Conservation (phyloP, 2,113 vertebrate genomes). For the Oceanodroma tethys region DNA sequence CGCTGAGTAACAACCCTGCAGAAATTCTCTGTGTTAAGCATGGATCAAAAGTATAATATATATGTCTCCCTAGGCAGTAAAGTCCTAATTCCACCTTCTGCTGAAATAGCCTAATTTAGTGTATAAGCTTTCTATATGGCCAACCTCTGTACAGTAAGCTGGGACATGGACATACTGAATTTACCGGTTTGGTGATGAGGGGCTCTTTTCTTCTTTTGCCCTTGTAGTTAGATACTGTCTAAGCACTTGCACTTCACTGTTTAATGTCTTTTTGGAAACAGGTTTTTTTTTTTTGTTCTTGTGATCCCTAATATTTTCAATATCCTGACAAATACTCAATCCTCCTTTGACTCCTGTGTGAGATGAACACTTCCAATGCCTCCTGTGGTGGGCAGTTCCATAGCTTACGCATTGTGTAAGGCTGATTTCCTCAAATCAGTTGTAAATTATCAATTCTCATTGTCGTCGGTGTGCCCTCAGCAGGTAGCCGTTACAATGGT, state of each 20-base stretch:
- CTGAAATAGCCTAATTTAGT: background rate
- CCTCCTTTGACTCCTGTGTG: background rate
- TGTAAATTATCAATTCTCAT: background rate
- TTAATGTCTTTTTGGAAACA: background rate
- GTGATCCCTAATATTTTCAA: background rate
- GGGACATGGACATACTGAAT: background rate
- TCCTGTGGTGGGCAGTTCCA: background rate
- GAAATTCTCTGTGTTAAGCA: background rate
- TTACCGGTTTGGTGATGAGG: background rate
- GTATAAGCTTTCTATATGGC: background rate
- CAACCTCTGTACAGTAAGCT: background rate
- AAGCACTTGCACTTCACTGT: background rate
- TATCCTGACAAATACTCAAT: background rate
- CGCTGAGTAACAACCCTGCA: background rate
- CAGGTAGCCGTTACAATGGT: background rate
- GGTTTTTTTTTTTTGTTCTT: background rate
- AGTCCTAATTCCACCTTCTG: background rate
- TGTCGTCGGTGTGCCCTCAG: background rate
- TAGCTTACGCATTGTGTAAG: fast-evolving
- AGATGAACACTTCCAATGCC: background rate
- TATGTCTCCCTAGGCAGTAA: background rate
- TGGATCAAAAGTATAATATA: background rate
- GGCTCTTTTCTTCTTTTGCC: background rate
- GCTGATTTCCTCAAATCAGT: background rate
- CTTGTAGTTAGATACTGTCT: background rate